phyloP scores from a whole-genome alignment of 2,113 vertebrate genomes.

The Anoura caudifer region DNA sequence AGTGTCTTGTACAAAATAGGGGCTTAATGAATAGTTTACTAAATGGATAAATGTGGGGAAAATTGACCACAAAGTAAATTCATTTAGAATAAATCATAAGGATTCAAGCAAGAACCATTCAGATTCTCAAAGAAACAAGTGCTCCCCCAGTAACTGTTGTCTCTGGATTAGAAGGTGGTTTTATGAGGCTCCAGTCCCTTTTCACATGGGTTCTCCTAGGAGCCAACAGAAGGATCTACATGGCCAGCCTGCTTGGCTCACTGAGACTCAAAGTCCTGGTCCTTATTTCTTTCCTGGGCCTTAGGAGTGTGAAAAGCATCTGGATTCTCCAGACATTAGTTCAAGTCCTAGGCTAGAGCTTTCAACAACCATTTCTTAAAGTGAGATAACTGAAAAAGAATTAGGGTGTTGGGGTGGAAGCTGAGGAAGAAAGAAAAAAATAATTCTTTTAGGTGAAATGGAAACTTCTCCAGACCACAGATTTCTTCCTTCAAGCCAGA shows the following conservation, averaged over 20 bases:
- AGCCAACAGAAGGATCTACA: background rate
- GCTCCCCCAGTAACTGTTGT: background rate
- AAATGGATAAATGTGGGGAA: background rate
- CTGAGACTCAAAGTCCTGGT: background rate
- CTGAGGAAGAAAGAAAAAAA: constrained; percentile 25
- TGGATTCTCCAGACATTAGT: background rate
- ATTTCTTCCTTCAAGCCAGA: background rate
- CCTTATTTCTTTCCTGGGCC: background rate
- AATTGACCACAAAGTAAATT: background rate
- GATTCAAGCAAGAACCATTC: constrained; percentile 18
- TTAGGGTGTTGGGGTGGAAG: background rate
- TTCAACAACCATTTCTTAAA: background rate
- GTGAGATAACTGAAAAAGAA: background rate
- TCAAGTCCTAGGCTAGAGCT: background rate
- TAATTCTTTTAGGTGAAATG: background rate
- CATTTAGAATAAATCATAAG: constrained; percentile 6
- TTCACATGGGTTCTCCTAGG: background rate
- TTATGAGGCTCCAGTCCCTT: background rate
- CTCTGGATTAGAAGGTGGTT: background rate
- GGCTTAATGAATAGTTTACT: background rate
- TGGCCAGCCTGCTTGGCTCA: background rate
- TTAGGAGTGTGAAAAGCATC: background rate
- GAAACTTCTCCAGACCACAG: background rate
- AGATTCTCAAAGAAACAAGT: background rate
- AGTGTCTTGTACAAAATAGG: background rate